Conservation (phyloP, 2,113 vertebrate species). For the Hiodon alosoides region DNA sequence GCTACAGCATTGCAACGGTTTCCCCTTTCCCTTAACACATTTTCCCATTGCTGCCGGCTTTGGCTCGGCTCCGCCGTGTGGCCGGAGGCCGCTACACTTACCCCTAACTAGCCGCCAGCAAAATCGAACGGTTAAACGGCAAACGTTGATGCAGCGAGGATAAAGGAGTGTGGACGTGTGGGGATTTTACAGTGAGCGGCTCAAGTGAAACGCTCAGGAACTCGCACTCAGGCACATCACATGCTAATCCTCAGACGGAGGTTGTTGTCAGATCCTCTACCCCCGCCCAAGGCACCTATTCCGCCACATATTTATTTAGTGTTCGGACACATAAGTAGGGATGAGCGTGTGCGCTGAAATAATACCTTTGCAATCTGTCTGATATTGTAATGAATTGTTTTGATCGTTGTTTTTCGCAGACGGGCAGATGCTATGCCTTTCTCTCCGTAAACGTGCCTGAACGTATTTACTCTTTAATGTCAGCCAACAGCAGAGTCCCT, state of each 20-base stretch:
- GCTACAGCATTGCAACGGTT: too few species aligned
- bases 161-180: not conserved
- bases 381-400: not conserved
- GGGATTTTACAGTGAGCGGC: slow-evolving; percentile 1
- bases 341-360: not conserved
- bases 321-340: not conserved
- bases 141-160: too few species aligned
- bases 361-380: slow-evolving; percentile 1
- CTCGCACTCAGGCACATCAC: not conserved
- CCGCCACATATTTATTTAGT: slow-evolving; percentile 9
- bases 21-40: not conserved
- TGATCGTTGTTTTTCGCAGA: not conserved
- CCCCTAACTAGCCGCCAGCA: too few species aligned
- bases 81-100: too few species aligned
- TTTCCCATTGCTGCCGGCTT: too few species aligned
- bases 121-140: too few species aligned
- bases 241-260: not conserved
- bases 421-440: not conserved
- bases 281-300: not conserved
- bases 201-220: not conserved
- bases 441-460: not conserved
- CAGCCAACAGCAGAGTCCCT: too few species aligned
- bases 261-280: not conserved
- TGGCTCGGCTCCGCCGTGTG: too few species aligned
- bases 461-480: too few species aligned